These are phyloP conservation scores for Nomada ruficornis DNA, from an alignment of 2,888 invertebrate species.

Conservation along the genomic window DNA sequence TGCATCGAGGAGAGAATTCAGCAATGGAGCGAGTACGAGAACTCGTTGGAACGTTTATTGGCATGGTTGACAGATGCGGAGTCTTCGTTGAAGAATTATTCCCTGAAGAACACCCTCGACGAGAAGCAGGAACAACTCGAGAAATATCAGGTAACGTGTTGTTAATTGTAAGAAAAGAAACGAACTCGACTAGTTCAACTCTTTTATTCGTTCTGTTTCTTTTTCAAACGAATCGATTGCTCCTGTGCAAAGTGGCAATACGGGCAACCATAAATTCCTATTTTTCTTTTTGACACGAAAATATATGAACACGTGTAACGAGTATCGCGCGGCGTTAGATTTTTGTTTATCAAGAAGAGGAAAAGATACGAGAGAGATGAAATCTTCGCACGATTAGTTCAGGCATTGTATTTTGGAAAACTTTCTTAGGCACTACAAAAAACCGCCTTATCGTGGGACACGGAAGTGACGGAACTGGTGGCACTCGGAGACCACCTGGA, in stretches of 20 bases:
- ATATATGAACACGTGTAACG: not conserved
- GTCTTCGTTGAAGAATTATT: constrained; percentile 93
- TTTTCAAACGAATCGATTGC: not conserved
- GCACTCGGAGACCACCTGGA: constrained; percentile 92
- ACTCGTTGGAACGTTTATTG: constrained; percentile 92
- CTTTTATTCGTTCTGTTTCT: not conserved
- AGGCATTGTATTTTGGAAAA: constrained; percentile 57
- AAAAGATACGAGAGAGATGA: constrained; percentile 51
- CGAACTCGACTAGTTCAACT: not conserved
- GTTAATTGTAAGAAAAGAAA: not conserved
- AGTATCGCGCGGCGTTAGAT: not conserved
- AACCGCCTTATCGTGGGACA: constrained; percentile 89
- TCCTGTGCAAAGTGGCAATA: not conserved
- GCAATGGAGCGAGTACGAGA: constrained; percentile 96
- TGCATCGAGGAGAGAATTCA: constrained; percentile 93
- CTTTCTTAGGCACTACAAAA: constrained; percentile 90
- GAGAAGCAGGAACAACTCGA: constrained; percentile 96
- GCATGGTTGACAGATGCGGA: constrained; percentile 95
- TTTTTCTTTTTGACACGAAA: not conserved
- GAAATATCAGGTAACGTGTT: constrained; percentile 91
- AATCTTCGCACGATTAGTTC: not conserved
- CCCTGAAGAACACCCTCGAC: constrained; percentile 92
- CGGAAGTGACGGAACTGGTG: constrained; percentile 90
- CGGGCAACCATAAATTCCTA: not conserved
- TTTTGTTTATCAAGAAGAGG: constrained; percentile 36